phyloP scores from a whole-genome alignment of 1,140 invertebrate genomes.

The Tigriopus japonicus region DNA sequence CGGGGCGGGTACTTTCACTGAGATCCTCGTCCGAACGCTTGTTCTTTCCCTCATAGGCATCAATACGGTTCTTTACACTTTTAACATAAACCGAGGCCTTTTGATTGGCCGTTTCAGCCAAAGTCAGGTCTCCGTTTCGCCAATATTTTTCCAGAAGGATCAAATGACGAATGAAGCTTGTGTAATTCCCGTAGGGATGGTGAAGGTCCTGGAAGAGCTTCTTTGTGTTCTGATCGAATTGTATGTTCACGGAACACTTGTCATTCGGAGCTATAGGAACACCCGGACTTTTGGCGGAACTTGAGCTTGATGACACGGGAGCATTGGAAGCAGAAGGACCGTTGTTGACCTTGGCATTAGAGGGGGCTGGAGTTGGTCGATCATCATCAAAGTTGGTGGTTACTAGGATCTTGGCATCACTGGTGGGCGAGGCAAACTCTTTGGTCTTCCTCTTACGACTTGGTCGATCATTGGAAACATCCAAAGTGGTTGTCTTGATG shows the following conservation, averaged over 20 bases:
- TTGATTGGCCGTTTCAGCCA: constrained; percentile 46
- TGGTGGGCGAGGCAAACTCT: constrained; percentile 12
- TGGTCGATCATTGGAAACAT: background rate
- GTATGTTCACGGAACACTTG: constrained; percentile 44
- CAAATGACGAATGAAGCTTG: constrained; percentile 55
- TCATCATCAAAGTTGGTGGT: background rate
- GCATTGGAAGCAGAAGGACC: too few relatives aligned
- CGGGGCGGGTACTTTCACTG: constrained; percentile 4
- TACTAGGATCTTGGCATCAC: background rate
- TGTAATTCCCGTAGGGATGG: constrained; percentile 61
- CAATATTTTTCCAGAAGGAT: constrained; percentile 56
- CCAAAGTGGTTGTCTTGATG: background rate
- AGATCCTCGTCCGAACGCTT: constrained; percentile 4
- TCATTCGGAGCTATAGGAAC: too few relatives aligned
- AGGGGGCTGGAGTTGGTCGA: background rate
- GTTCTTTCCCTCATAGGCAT: constrained; percentile 41
- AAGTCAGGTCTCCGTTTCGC: constrained; percentile 45
- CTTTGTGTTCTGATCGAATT: constrained; percentile 59
- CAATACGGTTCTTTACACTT: constrained; percentile 51
- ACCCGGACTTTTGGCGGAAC: too few relatives aligned
- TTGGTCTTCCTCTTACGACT: background rate
- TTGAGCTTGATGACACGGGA: too few relatives aligned
- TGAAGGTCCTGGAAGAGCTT: constrained; percentile 55
- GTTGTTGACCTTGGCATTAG: background rate
- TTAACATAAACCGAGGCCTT: constrained; percentile 53